A percentile compares a stretch with the other conserved stretches of the same genome.
Evolutionary conservation across 37 sponge, comb jelly and placozoan species (phyloP).

Genomic region (Haliclona indistincta): DNA sequence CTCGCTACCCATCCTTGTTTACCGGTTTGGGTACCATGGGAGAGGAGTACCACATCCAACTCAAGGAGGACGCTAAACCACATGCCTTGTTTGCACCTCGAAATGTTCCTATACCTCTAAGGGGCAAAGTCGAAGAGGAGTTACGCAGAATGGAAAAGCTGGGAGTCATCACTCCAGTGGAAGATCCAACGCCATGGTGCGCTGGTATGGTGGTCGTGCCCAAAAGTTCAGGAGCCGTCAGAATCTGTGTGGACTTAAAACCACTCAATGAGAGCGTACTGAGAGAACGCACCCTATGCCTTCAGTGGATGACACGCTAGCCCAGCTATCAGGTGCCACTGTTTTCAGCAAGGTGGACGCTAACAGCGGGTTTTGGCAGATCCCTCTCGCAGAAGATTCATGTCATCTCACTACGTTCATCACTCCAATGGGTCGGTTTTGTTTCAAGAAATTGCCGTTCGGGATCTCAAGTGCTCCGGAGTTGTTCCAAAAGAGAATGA

Average conservation of each 20-base stretch:
- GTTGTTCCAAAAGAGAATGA: slow-evolving; percentile 30
- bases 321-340: slow-evolving; percentile 4
- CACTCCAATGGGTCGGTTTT: slow-evolving; percentile 21
- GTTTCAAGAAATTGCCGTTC: slow-evolving; percentile 25
- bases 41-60: slow-evolving; percentile 10
- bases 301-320: slow-evolving; percentile 20
- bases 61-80: slow-evolving; percentile 24
- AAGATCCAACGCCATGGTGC: slow-evolving; percentile 33
- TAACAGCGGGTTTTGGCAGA: slow-evolving; percentile 38
- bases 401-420: slow-evolving; percentile 30
- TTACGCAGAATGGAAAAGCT: neutral
- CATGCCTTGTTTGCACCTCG: neutral
- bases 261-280: slow-evolving; percentile 29
- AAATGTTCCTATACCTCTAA: slow-evolving; percentile 25
- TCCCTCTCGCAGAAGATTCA: slow-evolving; percentile 17
- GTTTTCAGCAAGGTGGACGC: slow-evolving; percentile 33
- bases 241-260: slow-evolving; percentile 36
- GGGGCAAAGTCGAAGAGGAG: slow-evolving; percentile 15
- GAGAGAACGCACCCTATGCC: slow-evolving; percentile 25
- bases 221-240: slow-evolving; percentile 29
- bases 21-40: slow-evolving; percentile 1
- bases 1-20: neutral
- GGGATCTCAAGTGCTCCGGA: slow-evolving; percentile 42
- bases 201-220: slow-evolving; percentile 42
- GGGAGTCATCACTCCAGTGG: slow-evolving; percentile 6